Percentiles rank a stretch among this genome's conserved stretches.
Conservation (phyloP, 2,797 vertebrate species). For the Siniperca undulata region DNA sequence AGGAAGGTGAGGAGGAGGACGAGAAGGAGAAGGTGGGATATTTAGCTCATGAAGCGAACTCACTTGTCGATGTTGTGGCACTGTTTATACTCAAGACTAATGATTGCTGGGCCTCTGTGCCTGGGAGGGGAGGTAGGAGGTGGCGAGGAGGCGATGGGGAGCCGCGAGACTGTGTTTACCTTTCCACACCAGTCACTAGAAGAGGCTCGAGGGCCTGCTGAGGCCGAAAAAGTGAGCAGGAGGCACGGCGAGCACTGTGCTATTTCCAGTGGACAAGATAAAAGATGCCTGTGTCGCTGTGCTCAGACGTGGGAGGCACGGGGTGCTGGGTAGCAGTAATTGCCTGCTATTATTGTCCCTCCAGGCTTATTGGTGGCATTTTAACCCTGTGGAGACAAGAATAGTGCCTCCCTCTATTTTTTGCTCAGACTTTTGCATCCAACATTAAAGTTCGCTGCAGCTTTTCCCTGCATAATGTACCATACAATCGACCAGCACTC, state of each 20-base stretch:
- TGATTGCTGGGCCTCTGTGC: constrained; percentile 54
- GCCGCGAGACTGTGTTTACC: constrained; percentile 62
- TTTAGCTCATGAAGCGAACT: constrained; percentile 4
- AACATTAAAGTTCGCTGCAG: constrained; percentile 19
- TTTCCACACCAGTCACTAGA: constrained; percentile 19
- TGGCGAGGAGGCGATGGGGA: constrained; percentile 16
- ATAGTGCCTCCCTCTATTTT: constrained; percentile 21
- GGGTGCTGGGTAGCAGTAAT: constrained; percentile 33
- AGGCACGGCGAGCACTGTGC: constrained; percentile 1
- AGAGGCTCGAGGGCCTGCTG: constrained; percentile 28
- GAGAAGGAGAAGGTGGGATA: neutral
- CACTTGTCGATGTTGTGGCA: constrained; percentile 9
- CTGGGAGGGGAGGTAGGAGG: constrained; percentile 23
- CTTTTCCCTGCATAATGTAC: constrained; percentile 20
- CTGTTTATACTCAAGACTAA: constrained; percentile 63
- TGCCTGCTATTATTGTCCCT: constrained; percentile 61
- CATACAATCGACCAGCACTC: constrained; percentile 18
- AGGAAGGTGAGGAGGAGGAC: constrained; percentile 7
- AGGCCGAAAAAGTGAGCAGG: constrained; percentile 15
- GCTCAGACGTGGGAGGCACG: constrained; percentile 47
- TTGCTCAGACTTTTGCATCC: neutral
- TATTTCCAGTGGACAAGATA: constrained; percentile 65
- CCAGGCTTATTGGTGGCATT: constrained; percentile 55
- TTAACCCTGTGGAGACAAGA: constrained; percentile 49
- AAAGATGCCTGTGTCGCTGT: constrained; percentile 38